Evolutionary conservation across 2,888 invertebrate species (phyloP), one percentile per base, ranked within the genome.

Genomic region (Abrostola tripartita): DNA sequence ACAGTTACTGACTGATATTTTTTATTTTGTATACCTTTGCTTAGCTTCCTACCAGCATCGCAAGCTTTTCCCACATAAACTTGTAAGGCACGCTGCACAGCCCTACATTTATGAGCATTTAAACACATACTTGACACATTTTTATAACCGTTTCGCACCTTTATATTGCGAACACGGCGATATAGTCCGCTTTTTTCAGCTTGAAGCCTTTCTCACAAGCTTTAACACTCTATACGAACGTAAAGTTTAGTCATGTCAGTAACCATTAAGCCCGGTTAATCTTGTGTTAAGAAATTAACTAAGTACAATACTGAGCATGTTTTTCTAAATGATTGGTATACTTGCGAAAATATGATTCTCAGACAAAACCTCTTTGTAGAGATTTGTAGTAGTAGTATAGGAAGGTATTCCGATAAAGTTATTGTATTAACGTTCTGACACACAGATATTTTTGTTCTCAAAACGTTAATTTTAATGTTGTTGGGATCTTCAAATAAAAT

Each of bases 121-220:
- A 66, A 71, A 62, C 65, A 65, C 65, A 65, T 55, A 57, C 74
- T 68, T 65, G 71, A 74, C 68, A 65, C 57, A 65, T 64, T 74
- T 74, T 68, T 68, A 68, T 55, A 77, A 68, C 66, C 51, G 52
- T 61, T 62, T 63, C 61, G 52, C 63, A 42, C 49, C 7, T 62
- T 47, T 24, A 55, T 52, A 55, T 51, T 36, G 41, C 40, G 38
- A 38, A 44, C 49, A 52, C 44, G 40, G 52, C 50, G 63, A 41
- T 57, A 50, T 53, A 38, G 52, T 55, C 53, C 53, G 9, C 37
- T 50, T 61, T 58, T 24, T 24, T 24, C 24, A 24, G 4, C 24
- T 24, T 24, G 24, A 44, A 55, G 57, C 51, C 52, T 41, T 40
- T 38, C 42, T 42, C 44, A 47, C 52, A 12, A 51, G 44, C 51